Evolutionary conservation across 2,113 vertebrate genomes (phyloP).

Genomic region (Axis porcinus): DNA sequence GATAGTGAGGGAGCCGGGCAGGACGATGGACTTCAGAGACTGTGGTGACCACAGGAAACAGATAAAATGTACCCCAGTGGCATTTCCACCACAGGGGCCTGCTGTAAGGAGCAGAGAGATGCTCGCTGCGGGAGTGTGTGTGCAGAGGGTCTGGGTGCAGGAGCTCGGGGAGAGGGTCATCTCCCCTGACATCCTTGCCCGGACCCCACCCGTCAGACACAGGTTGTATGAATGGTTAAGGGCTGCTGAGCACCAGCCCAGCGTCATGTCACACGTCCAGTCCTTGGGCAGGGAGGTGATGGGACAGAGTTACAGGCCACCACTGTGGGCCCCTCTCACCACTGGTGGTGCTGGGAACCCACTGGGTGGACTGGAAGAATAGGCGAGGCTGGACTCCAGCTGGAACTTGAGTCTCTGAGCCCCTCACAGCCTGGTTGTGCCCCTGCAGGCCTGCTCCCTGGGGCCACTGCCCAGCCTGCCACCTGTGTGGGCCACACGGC

Average conservation of each 20-base stretch:
- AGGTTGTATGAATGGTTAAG: neutral
- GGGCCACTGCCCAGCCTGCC: neutral
- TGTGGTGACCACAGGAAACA: neutral
- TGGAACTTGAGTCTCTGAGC: neutral
- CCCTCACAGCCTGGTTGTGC: neutral
- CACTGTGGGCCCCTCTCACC: neutral
- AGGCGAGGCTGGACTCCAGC: accelerated
- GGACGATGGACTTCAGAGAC: neutral
- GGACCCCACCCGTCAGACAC: accelerated
- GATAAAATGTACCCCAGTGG: neutral
- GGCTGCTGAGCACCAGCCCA: neutral
- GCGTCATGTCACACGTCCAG: neutral
- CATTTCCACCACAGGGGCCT: neutral
- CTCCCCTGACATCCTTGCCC: neutral
- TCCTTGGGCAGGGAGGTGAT: neutral
- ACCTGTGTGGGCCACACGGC: accelerated
- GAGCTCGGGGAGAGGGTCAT: neutral
- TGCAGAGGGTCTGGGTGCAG: neutral
- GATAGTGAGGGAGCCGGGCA: neutral
- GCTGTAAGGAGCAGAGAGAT: neutral
- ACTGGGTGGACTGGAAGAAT: neutral
- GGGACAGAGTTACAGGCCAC: neutral
- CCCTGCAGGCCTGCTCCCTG: neutral
- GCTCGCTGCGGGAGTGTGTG: neutral
- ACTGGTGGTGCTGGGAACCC: neutral